A percentile compares a stretch with the other conserved stretches of the same genome.
Conservation (phyloP, 2,888 invertebrate species). For the Campoletis raptor region DNA sequence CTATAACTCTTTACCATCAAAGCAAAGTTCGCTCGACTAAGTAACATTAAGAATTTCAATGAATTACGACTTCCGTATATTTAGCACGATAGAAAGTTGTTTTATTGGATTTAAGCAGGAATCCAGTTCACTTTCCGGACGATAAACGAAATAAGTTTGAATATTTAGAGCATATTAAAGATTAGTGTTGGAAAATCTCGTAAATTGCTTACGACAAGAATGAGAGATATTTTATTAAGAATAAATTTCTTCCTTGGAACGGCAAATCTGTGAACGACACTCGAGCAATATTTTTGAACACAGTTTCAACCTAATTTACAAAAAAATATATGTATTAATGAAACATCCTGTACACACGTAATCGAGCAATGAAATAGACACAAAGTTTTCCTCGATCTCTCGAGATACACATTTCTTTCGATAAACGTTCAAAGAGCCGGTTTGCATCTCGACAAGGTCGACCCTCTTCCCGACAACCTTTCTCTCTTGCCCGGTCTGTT, state of each 20-base stretch:
- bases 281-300: background rate
- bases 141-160: background rate
- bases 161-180: constrained; percentile 1
- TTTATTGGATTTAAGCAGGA: constrained; percentile 2
- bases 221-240: background rate
- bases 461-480: constrained; percentile 61
- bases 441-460: constrained; percentile 27
- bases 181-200: background rate
- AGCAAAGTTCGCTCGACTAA: background rate
- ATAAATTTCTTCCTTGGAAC: background rate
- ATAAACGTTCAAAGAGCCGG: constrained; percentile 45
- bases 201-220: background rate
- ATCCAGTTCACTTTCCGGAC: constrained; percentile 1
- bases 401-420: constrained; percentile 20
- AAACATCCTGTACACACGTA: background rate
- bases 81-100: background rate
- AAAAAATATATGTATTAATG: background rate
- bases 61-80: background rate
- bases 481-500: constrained; percentile 69
- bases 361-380: constrained; percentile 9
- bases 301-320: background rate
- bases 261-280: background rate
- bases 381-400: constrained; percentile 40
- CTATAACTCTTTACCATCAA: background rate
- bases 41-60: background rate